These are phyloP conservation scores for Cecropterus lyciades DNA, from an alignment of 1,140 invertebrate genomes.

Conservation along the genomic window DNA sequence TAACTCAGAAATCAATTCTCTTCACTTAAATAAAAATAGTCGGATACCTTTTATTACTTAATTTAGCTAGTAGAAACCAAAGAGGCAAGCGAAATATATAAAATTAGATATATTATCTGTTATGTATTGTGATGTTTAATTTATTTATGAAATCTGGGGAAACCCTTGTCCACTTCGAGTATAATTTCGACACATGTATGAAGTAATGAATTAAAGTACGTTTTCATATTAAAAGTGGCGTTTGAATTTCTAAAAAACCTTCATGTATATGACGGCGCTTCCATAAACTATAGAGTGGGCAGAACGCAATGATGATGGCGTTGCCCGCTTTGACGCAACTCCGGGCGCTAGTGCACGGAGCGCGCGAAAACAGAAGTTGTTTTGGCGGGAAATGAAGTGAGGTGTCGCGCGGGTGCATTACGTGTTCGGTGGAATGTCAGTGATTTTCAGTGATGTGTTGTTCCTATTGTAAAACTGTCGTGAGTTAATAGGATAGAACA, in stretches of 20 bases:
- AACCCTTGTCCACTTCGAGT: slow-evolving; percentile 45
- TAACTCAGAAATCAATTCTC: background rate
- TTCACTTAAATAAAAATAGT: slow-evolving; percentile 31
- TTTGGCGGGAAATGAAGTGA: no score
- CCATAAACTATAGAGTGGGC: no score
- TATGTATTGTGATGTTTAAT: slow-evolving; percentile 78
- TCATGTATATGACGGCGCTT: no score
- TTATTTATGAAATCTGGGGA: slow-evolving; percentile 61
- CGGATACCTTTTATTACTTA: slow-evolving; percentile 29
- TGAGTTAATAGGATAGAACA: no score
- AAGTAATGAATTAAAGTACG: slow-evolving; percentile 50
- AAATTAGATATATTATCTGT: slow-evolving; percentile 74
- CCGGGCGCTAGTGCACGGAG: no score
- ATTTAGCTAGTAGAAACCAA: slow-evolving; percentile 82
- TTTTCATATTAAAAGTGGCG: slow-evolving; percentile 43
- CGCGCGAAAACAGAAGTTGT: no score
- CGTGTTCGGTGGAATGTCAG: no score
- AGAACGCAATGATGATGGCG: no score
- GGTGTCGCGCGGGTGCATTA: no score
- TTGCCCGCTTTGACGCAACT: no score
- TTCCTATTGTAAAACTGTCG: no score
- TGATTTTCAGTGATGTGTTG: no score
- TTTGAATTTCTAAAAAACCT: slow-evolving; percentile 31
- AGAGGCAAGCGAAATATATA: slow-evolving; percentile 70
- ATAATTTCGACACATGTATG: slow-evolving; percentile 54